phyloP scores from a whole-genome alignment of 92 coral and sea anemone species.

The Zoanthus gigantus region DNA sequence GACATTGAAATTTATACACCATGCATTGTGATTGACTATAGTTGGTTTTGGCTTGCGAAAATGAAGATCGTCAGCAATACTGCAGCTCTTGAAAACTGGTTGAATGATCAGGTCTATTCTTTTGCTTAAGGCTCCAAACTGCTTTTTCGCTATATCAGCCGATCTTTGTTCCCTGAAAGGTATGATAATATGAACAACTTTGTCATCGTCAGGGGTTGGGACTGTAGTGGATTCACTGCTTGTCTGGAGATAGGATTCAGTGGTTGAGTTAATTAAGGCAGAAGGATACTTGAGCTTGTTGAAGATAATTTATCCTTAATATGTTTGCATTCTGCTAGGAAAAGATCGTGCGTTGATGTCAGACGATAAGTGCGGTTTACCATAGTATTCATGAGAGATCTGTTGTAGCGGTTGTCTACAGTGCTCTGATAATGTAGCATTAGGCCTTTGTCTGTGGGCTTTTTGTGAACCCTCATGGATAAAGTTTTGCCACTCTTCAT shows the following conservation, averaged over 20 bases:
- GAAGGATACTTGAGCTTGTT: not conserved
- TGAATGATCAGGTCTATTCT: not conserved
- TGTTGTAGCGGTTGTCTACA: not conserved
- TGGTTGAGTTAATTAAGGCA: too few relatives aligned
- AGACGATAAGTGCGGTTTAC: not conserved
- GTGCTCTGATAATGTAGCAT: not conserved
- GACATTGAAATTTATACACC: not conserved
- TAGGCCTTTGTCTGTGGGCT: not conserved
- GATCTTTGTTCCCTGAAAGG: too few relatives aligned
- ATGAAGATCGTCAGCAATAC: too few relatives aligned
- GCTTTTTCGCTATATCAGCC: not conserved
- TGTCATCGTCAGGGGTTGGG: too few relatives aligned
- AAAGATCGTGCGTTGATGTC: too few relatives aligned
- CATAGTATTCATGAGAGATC: conserved; percentile 23
- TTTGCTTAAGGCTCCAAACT: not conserved
- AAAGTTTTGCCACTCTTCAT: not conserved
- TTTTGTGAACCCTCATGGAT: not conserved
- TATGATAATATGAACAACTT: too few relatives aligned
- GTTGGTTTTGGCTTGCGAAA: not conserved
- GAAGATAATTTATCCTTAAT: not conserved
- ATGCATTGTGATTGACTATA: not conserved
- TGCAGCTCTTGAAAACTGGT: not conserved
- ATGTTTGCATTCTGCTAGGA: not conserved
- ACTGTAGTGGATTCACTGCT: too few relatives aligned
- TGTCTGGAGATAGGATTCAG: too few relatives aligned